Conservation (phyloP, 2,113 vertebrate genomes). For the Malurus melanocephalus region DNA sequence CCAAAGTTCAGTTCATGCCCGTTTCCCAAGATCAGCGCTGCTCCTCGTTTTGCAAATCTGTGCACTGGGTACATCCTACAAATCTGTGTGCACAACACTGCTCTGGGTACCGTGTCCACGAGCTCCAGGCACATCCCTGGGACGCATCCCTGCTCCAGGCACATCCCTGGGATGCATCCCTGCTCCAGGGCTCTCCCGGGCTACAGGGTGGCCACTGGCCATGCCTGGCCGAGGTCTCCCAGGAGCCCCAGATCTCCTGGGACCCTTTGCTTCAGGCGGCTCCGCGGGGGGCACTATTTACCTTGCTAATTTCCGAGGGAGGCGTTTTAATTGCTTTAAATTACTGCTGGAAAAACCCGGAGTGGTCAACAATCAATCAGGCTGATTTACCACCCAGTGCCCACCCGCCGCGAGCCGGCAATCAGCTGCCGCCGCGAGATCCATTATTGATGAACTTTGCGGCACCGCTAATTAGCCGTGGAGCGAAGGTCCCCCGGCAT, state of each 20-base stretch:
- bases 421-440: slow-evolving; percentile 78
- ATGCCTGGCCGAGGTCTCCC: neutral
- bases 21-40: neutral
- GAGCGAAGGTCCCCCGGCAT: slow-evolving; percentile 60
- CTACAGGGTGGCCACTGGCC: rapidly evolving
- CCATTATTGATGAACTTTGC: slow-evolving; percentile 85
- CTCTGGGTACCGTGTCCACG: rapidly evolving
- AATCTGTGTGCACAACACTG: rapidly evolving
- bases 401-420: slow-evolving; percentile 72
- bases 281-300: slow-evolving; percentile 49
- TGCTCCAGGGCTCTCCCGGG: neutral
- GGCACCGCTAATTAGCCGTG: slow-evolving; percentile 80
- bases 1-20: neutral
- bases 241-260: neutral
- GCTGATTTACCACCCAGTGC: slow-evolving; percentile 68
- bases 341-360: slow-evolving; percentile 62
- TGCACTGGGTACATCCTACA: too few species aligned
- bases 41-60: neutral
- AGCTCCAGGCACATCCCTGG: neutral
- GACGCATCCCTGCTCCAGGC: neutral
- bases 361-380: slow-evolving; percentile 69
- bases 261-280: neutral
- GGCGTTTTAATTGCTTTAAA: slow-evolving; percentile 63
- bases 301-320: slow-evolving; percentile 54
- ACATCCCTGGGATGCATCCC: neutral